Evolutionary conservation across 2,797 vertebrate genomes (phyloP), one percentile per base, ranked within the genome.

Genomic region (Perodicticus potto): DNA sequence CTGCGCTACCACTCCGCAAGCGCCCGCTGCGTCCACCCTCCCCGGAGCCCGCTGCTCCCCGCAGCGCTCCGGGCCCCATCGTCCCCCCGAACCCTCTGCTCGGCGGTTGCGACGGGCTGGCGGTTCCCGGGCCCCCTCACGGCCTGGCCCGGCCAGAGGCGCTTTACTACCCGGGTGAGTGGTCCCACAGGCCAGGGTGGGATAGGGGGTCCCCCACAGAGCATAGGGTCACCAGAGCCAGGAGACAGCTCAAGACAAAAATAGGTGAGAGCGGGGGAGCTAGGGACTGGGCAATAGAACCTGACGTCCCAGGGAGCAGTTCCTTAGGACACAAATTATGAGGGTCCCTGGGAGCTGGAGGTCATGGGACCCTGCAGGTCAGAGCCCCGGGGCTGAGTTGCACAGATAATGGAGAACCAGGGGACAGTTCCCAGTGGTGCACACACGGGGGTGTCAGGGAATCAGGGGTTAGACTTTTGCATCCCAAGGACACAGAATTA

Each of bases 1-100:
- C 96, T 13, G 89, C 91, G 37, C 94, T 98, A 69, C 98, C 98
- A 13, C 96, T 98, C n/a, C 96, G 98, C 81, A 98, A 98, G 72
- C 97, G 98, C 25, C 97, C 98, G 7, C 95, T 98, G 88, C 94
- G 69, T 69, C 37, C 81, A 29, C 76, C 91, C 34, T 97, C 95
- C 7, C 96, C 73, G 20, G 97, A 95, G 25, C 97, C 97, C 53
- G 88, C 96, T 5, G 95, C 81, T 78, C 97, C 96, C 7, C 96
- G 94, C 49, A 85, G 85, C 7, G 55, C 86, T 16, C 45, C 82
- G 27, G 77, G 81, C 65, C n/a, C 94, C 1, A 20, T 61, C 0
- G 67, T 55, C 27, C 37, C 96, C 90, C 20, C 34, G 59, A 91
- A 97, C 43, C 77, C 96, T n/a, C 94, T 89, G 27, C 45, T 37